Percentiles rank a stretch among this genome's conserved stretches.
These are phyloP conservation scores for Chloroceryle amazona DNA, from an alignment of 2,797 vertebrate genomes.

Conservation along the genomic window DNA sequence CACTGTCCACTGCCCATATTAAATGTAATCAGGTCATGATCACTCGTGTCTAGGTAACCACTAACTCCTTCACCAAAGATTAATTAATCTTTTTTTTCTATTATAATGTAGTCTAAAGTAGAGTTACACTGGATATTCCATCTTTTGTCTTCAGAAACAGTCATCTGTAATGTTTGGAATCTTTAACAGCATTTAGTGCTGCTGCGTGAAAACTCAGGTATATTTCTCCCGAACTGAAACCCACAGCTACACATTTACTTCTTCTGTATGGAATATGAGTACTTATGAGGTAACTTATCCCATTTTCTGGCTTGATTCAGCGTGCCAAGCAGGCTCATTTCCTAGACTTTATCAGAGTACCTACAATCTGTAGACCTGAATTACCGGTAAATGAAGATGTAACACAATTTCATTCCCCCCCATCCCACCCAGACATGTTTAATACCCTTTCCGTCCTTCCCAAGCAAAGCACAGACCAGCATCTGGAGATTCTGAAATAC, in stretches of 20 bases:
- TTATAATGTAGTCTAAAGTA: neutral
- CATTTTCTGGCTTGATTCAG: neutral
- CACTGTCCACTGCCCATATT: neutral
- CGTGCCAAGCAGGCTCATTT: neutral
- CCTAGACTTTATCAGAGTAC: neutral
- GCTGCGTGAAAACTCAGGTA: neutral
- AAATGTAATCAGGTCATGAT: slow-evolving; percentile 46
- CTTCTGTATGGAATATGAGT: neutral
- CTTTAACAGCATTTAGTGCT: neutral
- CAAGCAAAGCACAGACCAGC: neutral
- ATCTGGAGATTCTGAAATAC: neutral
- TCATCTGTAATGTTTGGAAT: neutral
- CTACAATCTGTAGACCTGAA: neutral
- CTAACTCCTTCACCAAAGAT: slow-evolving; percentile 4
- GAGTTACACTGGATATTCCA: neutral
- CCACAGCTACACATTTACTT: neutral
- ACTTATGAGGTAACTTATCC: neutral
- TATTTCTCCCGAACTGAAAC: neutral
- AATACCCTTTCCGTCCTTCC: neutral
- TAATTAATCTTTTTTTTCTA: slow-evolving; percentile 9
- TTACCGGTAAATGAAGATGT: neutral
- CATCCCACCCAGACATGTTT: neutral
- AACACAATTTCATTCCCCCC: neutral
- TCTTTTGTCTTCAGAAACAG: neutral
- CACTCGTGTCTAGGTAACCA: slow-evolving; percentile 45